Evolutionary conservation across 2,797 vertebrate genomes (phyloP), one percentile per base, ranked within the genome.

Genomic region (Neosilurus mollespiculum): DNA sequence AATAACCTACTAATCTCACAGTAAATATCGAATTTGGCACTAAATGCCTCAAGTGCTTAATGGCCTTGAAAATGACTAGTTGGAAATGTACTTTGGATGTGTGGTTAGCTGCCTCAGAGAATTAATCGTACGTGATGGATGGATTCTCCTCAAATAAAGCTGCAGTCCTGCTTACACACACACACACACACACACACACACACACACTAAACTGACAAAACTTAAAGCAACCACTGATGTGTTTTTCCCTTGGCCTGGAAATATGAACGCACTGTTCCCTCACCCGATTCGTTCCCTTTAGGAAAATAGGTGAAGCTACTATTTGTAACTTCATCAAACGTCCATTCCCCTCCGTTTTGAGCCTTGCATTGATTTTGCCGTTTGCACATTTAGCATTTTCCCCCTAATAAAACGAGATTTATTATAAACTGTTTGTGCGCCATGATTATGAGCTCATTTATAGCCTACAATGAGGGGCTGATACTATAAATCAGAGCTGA

Each of bases 71-170:
- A 96, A 95, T 94, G 94, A 95, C 95, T 96, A 93, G 93, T 95
- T 96, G 95, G 95, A 96, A 96, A 96, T 95, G 95, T 96, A 96
- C 95, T 94, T 95, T 94, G 95, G 95, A 94, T 95, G 95, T 96
- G 95, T 95, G 94, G 94, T 96, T 96, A 94, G 93, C 94, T 96
- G 86, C 81, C 94, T 96, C 95, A 93, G 94, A 95, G 94, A 95
- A 96, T 95, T 95, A 95, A 95, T 95, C 94, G 90, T 94, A 95
- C 95, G 95, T 95, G 95, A 92, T 86, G 82, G 92, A 96, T 94
- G 94, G 94, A 80, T 88, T 86, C 82, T 87, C 72, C 69, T 76
- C 66, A 71, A 83, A 84, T 77, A 79, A 84, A 82, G 61, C 59
- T 77, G 80, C 80, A 78, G 58, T 30, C 59, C 73, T 70, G 72